Conservation (phyloP, 2,113 vertebrate species). For the Telmatochromis sp. region DNA sequence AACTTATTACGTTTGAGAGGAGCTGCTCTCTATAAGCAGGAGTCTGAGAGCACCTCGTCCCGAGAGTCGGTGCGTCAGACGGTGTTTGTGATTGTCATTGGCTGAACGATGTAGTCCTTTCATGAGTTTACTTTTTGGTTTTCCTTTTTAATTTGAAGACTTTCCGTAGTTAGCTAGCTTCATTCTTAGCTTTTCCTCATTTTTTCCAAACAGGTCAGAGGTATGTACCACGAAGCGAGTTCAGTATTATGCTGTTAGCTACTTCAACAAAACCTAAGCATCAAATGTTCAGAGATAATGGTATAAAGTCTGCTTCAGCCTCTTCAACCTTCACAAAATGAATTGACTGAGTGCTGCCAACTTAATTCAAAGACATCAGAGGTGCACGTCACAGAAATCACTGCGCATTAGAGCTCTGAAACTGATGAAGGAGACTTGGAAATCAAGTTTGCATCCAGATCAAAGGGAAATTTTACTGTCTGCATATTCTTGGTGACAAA, state of each 20-base stretch:
- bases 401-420: neutral
- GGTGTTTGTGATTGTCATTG: neutral
- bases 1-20: neutral
- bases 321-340: neutral
- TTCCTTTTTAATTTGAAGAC: neutral
- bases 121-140: neutral
- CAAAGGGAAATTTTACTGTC: neutral
- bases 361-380: neutral
- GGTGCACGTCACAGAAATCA: neutral
- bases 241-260: neutral
- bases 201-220: neutral
- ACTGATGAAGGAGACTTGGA: neutral
- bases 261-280: neutral
- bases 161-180: neutral
- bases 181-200: neutral
- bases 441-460: neutral
- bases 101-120: neutral
- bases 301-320: neutral
- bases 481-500: neutral
- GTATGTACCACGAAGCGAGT: neutral
- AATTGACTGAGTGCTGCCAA: neutral
- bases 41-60: neutral
- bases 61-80: neutral
- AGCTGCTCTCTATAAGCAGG: neutral
- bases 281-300: neutral